Evolutionary conservation across 2,113 vertebrate species (phyloP).

Genomic region (Bucco capensis): DNA sequence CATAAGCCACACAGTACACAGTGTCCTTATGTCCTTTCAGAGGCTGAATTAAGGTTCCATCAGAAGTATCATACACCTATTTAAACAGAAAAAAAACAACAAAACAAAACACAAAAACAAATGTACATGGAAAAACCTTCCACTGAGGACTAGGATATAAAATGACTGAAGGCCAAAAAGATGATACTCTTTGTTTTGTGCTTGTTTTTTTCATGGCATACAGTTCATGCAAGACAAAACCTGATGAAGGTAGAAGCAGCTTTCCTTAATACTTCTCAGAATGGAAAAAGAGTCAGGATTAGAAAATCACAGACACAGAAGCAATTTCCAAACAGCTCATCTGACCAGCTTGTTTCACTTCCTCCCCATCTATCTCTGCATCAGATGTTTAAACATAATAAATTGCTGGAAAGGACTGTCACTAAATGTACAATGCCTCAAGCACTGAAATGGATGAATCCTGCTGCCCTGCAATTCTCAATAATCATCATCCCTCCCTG

Average conservation of each 20-base stretch:
- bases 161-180: neutral
- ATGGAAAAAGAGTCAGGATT: neutral
- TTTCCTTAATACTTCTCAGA: neutral
- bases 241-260: neutral
- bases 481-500: neutral
- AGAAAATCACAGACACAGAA: neutral
- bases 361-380: neutral
- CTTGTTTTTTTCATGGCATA: neutral
- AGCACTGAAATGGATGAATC: neutral
- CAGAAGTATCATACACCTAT: slow-evolving; percentile 93
- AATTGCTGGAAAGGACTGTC: neutral
- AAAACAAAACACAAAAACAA: neutral
- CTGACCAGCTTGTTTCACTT: slow-evolving; percentile 20
- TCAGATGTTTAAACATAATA: neutral
- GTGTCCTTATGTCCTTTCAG: slow-evolving; percentile 95
- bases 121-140: neutral
- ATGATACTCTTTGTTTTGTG: neutral
- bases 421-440: fast-evolving
- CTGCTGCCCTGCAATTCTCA: neutral
- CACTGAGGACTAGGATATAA: neutral
- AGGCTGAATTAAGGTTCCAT: slow-evolving; percentile 91
- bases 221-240: neutral
- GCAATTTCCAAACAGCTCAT: neutral
- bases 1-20: slow-evolving; percentile 95
- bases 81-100: neutral